Conservation (phyloP, 2,797 vertebrate species). For the Lepidocolaptes lacrymiger region DNA sequence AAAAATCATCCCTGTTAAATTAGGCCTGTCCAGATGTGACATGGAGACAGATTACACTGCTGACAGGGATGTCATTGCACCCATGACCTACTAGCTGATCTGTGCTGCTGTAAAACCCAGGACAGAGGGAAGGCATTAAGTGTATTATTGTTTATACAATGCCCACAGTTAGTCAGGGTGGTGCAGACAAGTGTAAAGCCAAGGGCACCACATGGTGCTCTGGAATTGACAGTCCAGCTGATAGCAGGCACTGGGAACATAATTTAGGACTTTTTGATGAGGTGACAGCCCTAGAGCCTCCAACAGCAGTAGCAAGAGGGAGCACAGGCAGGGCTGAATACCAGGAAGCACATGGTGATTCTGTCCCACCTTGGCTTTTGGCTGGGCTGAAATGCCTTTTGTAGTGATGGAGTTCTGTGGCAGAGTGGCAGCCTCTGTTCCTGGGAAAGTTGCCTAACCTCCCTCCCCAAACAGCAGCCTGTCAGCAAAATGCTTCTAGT, state of each 20-base stretch:
- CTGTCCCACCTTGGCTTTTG: background rate
- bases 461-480: background rate
- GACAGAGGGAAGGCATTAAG: background rate
- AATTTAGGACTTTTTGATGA: background rate
- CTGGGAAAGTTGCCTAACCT: background rate
- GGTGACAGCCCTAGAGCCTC: background rate
- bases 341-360: background rate
- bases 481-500: background rate
- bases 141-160: background rate
- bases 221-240: slow-evolving; percentile 31
- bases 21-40: background rate
- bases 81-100: background rate
- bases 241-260: background rate
- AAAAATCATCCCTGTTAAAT: background rate
- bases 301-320: background rate
- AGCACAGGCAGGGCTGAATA: background rate
- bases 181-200: background rate
- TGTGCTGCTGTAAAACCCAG: background rate
- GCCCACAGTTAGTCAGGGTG: background rate
- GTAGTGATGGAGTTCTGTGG: background rate
- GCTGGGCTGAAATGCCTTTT: background rate
- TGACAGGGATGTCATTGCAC: background rate
- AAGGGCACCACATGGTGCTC: background rate
- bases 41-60: background rate
- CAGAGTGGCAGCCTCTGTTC: background rate